A percentile compares a stretch with the other conserved stretches of the same genome.
Conservation (phyloP, 2,888 invertebrate genomes). For the Ochropleura leucogaster region DNA sequence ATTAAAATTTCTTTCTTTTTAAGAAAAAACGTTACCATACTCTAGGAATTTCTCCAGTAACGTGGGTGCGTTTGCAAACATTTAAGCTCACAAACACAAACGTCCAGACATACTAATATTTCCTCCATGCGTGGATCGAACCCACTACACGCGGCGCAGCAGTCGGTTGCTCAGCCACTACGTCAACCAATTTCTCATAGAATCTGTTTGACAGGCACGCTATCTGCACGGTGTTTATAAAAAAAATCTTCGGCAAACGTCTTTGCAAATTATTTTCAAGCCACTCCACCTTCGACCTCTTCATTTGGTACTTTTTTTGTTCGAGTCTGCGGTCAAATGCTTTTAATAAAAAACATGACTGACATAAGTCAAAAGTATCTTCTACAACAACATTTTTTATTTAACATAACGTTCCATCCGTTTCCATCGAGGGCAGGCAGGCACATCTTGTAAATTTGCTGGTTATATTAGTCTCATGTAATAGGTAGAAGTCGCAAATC, state of each 20-base stretch:
- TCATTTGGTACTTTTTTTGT: constrained; percentile 15
- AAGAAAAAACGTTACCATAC: no score
- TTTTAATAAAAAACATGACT: constrained; percentile 22
- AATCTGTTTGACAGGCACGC: not conserved
- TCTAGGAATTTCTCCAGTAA: no score
- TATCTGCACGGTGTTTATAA: not conserved
- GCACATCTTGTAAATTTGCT: no score
- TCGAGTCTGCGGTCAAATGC: constrained; percentile 2
- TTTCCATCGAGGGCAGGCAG: not conserved
- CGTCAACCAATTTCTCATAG: not conserved
- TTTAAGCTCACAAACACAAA: no score
- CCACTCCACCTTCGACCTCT: constrained; percentile 30
- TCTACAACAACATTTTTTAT: constrained; percentile 11
- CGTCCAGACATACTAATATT: no score
- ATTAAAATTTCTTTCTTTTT: not conserved
- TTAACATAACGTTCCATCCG: not conserved
- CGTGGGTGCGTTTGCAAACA: no score
- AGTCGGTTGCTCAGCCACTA: no score
- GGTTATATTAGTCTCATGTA: no score
- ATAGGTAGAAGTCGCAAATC: no score
- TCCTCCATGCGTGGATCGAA: no score
- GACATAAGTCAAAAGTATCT: constrained; percentile 21
- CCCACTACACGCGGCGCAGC: no score
- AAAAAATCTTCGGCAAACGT: constrained; percentile 16
- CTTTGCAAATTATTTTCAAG: constrained; percentile 22